Conservation (phyloP, 2,888 invertebrate genomes). For the Ecliptopera silaceata region DNA sequence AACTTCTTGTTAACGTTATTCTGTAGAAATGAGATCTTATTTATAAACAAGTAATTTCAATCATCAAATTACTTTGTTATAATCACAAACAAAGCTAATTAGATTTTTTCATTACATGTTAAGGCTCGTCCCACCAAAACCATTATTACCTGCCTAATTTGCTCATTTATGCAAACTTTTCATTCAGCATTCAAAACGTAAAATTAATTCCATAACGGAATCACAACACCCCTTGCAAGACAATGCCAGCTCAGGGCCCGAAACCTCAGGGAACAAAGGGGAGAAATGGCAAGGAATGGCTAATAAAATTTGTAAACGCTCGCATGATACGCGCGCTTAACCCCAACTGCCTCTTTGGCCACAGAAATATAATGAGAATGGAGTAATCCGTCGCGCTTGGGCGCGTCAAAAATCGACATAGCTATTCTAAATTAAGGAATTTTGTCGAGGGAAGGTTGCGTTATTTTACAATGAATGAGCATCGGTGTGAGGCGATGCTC, state of each 20-base stretch:
- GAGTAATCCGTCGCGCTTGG: slow-evolving; percentile 60
- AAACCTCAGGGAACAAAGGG: slow-evolving; percentile 59
- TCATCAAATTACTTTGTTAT: too few relatives aligned
- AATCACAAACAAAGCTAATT: too few relatives aligned
- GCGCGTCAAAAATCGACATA: slow-evolving; percentile 43
- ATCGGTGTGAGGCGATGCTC: slow-evolving; percentile 20
- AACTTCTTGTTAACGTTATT: too few relatives aligned
- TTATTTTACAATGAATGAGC: slow-evolving; percentile 9
- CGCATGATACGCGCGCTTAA: slow-evolving; percentile 78
- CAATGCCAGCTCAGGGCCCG: slow-evolving; percentile 24
- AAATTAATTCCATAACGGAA: slow-evolving; percentile 27
- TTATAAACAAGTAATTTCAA: neutral
- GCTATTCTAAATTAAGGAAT: slow-evolving; percentile 24
- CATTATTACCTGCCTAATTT: slow-evolving; percentile 26
- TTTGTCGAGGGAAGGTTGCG: slow-evolving; percentile 1
- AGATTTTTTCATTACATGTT: too few relatives aligned
- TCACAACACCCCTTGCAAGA: slow-evolving; percentile 33
- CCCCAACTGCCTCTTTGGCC: slow-evolving; percentile 59
- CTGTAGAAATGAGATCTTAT: neutral
- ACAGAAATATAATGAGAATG: slow-evolving; percentile 66
- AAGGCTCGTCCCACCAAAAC: slow-evolving; percentile 29
- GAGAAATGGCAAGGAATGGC: slow-evolving; percentile 55
- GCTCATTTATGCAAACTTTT: slow-evolving; percentile 29
- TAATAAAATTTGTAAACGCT: slow-evolving; percentile 80
- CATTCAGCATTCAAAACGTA: slow-evolving; percentile 29